Conservation (phyloP, 2,888 invertebrate genomes). For the Periphyllus acericola region DNA sequence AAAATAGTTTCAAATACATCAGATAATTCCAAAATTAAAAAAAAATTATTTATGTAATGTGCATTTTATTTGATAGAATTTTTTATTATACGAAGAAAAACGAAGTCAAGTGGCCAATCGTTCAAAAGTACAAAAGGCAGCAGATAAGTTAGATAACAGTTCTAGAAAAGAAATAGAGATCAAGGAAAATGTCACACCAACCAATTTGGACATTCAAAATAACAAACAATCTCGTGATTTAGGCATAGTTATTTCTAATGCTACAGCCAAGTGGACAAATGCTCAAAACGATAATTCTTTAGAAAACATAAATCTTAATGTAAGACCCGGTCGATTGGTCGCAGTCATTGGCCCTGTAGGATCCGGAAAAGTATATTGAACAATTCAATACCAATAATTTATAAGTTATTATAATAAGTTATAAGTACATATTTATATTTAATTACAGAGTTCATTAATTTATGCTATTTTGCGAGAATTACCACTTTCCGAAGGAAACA, state of each 20-base stretch:
- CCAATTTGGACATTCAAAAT: background rate
- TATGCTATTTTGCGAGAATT: conserved; percentile 83
- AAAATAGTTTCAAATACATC: background rate
- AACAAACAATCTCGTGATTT: background rate
- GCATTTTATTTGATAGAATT: conserved; percentile 66
- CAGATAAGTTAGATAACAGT: too few relatives aligned
- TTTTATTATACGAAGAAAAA: conserved; percentile 68
- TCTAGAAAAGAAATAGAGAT: background rate
- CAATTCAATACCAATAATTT: background rate
- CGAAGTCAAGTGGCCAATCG: background rate
- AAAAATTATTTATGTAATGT: background rate
- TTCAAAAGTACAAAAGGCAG: background rate
- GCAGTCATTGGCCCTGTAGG: conserved; percentile 82
- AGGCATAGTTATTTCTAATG: conserved; percentile 69
- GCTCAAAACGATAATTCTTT: conserved; percentile 70
- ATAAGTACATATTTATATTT: too few relatives aligned
- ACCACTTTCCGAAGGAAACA: conserved; percentile 74
- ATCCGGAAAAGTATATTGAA: conserved; percentile 73
- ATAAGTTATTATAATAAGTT: too few relatives aligned
- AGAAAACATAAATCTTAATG: conserved; percentile 70
- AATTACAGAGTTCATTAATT: conserved; percentile 73
- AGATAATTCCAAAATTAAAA: background rate
- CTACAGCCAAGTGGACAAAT: conserved; percentile 70
- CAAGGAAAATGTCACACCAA: background rate
- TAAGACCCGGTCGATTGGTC: conserved; percentile 73